Evolutionary conservation across 2,113 vertebrate species (phyloP).

Genomic region (Prinia subflava): DNA sequence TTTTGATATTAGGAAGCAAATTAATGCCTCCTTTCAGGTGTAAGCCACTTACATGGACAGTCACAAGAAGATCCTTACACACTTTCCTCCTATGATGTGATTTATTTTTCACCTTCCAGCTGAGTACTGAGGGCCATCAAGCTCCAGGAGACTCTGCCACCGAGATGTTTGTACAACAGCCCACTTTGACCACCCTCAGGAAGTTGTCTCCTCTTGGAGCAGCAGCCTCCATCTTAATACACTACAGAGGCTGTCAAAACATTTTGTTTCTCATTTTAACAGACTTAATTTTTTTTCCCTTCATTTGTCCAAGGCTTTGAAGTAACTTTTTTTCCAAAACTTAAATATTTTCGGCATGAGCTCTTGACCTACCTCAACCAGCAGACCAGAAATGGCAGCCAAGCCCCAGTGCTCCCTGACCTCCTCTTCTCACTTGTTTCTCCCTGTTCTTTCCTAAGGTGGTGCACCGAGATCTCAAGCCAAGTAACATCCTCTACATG

Average conservation of each 20-base stretch:
- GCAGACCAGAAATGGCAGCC: not conserved
- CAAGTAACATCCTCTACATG: slow-evolving; percentile 92
- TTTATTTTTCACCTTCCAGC: not conserved
- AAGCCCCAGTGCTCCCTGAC: not conserved
- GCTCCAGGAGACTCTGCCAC: not conserved
- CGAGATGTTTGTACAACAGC: not conserved
- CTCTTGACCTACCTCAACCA: not conserved
- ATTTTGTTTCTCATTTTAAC: not conserved
- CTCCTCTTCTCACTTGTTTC: not conserved
- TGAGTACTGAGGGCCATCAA: not conserved
- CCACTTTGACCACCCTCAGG: not conserved
- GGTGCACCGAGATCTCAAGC: slow-evolving; percentile 94
- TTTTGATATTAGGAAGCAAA: not conserved
- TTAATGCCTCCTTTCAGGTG: not conserved
- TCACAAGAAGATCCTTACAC: not conserved
- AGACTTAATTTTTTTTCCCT: not conserved
- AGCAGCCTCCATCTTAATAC: not conserved
- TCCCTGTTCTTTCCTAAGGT: slow-evolving; percentile 74
- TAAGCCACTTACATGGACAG: not conserved
- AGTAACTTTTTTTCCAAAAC: not conserved
- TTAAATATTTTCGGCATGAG: not conserved
- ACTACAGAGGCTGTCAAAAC: not conserved
- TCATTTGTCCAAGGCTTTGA: not conserved
- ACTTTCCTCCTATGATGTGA: not conserved
- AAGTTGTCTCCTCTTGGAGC: not conserved